Evolutionary conservation across 2,113 vertebrate species (phyloP).

Genomic region (Podiceps cristatus): DNA sequence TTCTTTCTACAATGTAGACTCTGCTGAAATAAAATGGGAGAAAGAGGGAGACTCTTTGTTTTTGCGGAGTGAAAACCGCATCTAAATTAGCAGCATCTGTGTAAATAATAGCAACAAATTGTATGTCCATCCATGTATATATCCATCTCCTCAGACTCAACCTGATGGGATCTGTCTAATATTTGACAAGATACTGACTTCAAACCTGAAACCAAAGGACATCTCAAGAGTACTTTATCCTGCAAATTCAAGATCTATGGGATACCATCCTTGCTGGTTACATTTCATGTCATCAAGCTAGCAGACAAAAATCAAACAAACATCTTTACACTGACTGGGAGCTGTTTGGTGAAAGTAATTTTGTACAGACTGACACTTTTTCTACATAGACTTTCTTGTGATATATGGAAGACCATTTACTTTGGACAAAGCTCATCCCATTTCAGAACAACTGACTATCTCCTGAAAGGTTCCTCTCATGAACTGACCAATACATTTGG

Average conservation of each 20-base stretch:
- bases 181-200: background rate
- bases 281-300: background rate
- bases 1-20: background rate
- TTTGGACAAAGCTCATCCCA: background rate
- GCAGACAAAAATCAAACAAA: background rate
- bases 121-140: too few species aligned
- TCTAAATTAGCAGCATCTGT: background rate
- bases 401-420: background rate
- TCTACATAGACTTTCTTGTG: accelerated
- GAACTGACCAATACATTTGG: background rate
- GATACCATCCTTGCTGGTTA: background rate
- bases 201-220: background rate
- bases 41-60: background rate
- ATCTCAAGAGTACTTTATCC: background rate
- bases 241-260: background rate
- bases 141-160: background rate
- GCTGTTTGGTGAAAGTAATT: background rate
- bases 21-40: background rate
- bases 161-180: background rate
- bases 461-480: background rate
- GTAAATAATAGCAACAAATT: background rate
- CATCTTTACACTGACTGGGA: background rate
- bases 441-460: background rate
- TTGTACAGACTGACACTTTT: background rate
- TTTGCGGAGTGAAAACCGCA: background rate